Base-by-base conservation (phyloP, 1,140 invertebrate genomes). In the Bombus pascuorum region DNA sequence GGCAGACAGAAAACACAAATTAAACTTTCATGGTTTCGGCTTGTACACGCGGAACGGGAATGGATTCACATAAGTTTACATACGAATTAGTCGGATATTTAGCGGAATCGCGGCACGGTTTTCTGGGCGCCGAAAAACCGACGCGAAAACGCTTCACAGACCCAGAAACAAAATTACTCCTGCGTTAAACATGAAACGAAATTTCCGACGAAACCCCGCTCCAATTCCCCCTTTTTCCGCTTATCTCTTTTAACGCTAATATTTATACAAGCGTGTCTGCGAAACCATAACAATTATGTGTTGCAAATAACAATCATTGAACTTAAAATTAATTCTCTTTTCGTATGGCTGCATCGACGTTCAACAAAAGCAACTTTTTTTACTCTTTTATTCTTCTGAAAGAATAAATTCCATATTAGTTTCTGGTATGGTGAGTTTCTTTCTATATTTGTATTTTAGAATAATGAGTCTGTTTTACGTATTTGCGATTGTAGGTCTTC, bases 41-140 rank as follows among this genome's bases (percentile, higher is more conserved):
- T 44, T 47, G 57, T 59, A 66, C 57, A 47, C 53, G 34, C 53
- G 47, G 10, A 6, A 18, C 37, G 37, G 70, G 44, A 81, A 81
- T 73, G 80, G 70, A 73, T 81, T 73, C 80, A 42, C 70, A 59
- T 73, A 81, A 73, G 80, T 81, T 73, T 73, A 59, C 70, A 44
- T 72, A 81, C 79, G 79, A 81, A 81, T 81, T 81, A 81, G 37
- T 53, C 39, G 53, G n/a, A 81, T 81, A 81, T 73, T 81, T 70
- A 72, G 68, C 47, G 68, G 68, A 73, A 81, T 73, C 80, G 68
- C 47, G 47, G 47, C 62, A 47, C 32, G 22, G 28, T 72, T 42
- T 72, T 25, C 47, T 28, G 47, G 32, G 15, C 25, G 9, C 15
- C 15, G 44, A 39, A 53, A 53, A 71, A 37, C 66, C 32, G 10